Evolutionary conservation across 2,797 vertebrate species (phyloP), one percentile per base, ranked within the genome.

Genomic region (Dromococcyx pavoninus): DNA sequence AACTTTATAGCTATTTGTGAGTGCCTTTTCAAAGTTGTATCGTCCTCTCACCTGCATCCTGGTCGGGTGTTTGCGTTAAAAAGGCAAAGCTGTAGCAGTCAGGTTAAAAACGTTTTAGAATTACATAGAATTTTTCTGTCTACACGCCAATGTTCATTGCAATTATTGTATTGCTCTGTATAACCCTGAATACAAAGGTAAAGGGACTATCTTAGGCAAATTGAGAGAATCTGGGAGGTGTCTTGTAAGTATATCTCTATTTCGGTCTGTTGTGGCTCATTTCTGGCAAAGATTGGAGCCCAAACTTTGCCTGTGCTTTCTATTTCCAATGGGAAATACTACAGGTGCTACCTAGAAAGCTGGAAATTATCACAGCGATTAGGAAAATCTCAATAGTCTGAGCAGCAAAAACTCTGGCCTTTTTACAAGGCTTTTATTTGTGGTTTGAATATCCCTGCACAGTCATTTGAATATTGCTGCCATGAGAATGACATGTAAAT

Each of bases 401-500:
- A 78, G 80, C 71, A 89, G 77, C 77, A 64, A 67, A 88, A 91
- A 81, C 69, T 86, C 93, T 72, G 61, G 78, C 67, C 83, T 82
- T 94, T 95, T 76, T 95, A 48, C 75, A 74, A 37, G 27, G 92
- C 72, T 96, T 90, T 77, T 89, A 83, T 96, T 94, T 82, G 82
- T 88, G 61, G 76, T 91, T 97, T 94, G 70, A 93, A 66, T 94
- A 74, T 94, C 86, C 83, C 89, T 91, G 58, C 91, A 93, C 77
- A 95, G 76, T 86, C 78, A 71, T 77, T 85, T 92, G 53, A 73
- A 74, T 62, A 51, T 93, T 79, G 80, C 88, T 97, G 73, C 95
- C 90, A 53, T 81, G 78, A 88, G 89, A 95, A 73, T 92, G 69
- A 72, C 69, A 84, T 93, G 87, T 89, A 91, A 96, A 91, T 95